Conservation (phyloP, 2,888 invertebrate genomes). For the Octonoba sinensis region DNA sequence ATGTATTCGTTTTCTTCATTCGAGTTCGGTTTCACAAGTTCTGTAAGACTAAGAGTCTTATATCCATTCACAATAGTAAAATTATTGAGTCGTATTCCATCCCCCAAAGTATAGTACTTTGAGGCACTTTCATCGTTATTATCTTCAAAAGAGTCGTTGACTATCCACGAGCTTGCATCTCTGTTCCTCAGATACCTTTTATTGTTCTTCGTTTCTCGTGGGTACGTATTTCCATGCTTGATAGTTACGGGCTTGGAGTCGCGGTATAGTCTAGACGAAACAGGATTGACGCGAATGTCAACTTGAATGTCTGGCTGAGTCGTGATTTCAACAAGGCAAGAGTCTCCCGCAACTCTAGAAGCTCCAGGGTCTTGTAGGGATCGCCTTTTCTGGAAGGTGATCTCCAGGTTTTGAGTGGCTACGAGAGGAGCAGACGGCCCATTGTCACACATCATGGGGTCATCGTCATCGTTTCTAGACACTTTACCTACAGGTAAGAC, state of each 20-base stretch:
- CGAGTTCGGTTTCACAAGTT: constrained; percentile 48
- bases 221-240: constrained; percentile 54
- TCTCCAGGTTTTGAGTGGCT: constrained; percentile 40
- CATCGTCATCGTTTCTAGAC: constrained; percentile 37
- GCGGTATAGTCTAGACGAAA: constrained; percentile 21
- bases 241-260: constrained; percentile 39
- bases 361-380: constrained; percentile 25
- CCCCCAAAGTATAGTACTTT: constrained; percentile 49
- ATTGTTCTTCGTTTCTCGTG: constrained; percentile 48
- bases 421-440: constrained; percentile 23
- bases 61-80: constrained; percentile 55
- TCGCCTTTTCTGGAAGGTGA: constrained; percentile 45
- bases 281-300: constrained; percentile 53
- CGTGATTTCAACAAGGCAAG: constrained; percentile 55
- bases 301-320: constrained; percentile 57
- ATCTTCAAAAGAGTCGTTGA: constrained; percentile 55
- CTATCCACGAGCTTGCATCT: constrained; percentile 51
- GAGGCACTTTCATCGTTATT: constrained; percentile 32
- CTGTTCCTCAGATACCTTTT: constrained; percentile 46
- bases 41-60: constrained; percentile 57
- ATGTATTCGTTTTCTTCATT: constrained; percentile 31
- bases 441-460: constrained; percentile 19
- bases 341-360: constrained; percentile 35
- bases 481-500: constrained; percentile 46
- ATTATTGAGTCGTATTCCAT: constrained; percentile 54